Evolutionary conservation across 2,797 vertebrate species (phyloP), one percentile per base, ranked within the genome.

Genomic region (Tarsius wallacei): DNA sequence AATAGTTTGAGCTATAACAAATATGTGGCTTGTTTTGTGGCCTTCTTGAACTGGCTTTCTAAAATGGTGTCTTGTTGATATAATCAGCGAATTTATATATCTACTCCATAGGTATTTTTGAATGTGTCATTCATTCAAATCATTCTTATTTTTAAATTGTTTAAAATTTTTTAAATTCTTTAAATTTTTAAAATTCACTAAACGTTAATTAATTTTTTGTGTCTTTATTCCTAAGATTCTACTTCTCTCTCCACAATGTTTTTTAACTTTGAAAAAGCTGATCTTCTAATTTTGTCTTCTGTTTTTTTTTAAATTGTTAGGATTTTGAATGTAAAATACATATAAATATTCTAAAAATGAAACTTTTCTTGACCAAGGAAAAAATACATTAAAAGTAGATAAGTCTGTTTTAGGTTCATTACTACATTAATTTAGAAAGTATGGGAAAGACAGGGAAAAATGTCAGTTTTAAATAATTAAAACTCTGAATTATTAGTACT

Each of bases 381-480:
- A 51, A 94, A 91, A 57, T 93, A 26, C 42, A 84, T 97, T 91
- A 93, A 64, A 95, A 91, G 84, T 89, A 82, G 86, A 86, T 59
- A 93, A 89, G 31, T 76, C 51, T 85, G 90, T 88, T 93, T 81
- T 95, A 96, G 74, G 88, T 73, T 95, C 95, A 91, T 96, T 83
- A 87, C 36, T 80, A 13, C 14, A 47, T 81, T 97, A 91, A 97
- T 96, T 93, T 95, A 95, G 76, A 85, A 83, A 94, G 87, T 87
- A 73, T 78, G 74, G 57, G 86, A 73, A 88, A 71, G 91, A 95
- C 70, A 36, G 36, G 70, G 87, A 68, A 90, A 96, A 97, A 96
- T 97, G 95, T 96, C 94, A 51, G 61, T 42, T 55, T 85, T 98
- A 42, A 97, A 97, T 97, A 89, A 66, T 96, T 97, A 59, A 97